Evolutionary conservation across 2,888 invertebrate species (phyloP).

Genomic region (Temnothorax unifasciatus): DNA sequence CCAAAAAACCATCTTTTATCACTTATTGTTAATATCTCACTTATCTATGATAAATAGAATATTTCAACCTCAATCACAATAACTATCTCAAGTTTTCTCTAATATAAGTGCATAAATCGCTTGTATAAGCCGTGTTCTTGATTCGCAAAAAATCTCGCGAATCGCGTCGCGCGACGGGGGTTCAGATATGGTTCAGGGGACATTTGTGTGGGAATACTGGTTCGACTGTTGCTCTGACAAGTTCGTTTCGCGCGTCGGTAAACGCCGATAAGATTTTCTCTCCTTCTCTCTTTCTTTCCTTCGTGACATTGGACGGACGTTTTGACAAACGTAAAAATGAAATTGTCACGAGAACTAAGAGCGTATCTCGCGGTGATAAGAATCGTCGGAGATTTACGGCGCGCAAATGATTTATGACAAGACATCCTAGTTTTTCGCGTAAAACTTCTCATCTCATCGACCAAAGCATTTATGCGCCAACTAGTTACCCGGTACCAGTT

Average conservation of each 20-base stretch:
- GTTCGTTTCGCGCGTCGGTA: conserved; percentile 60
- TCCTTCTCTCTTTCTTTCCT: background rate
- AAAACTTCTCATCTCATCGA: conserved; percentile 7
- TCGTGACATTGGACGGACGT: conserved; percentile 66
- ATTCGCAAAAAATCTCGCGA: conserved; percentile 62
- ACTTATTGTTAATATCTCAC: conserved; percentile 6
- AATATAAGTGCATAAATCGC: conserved; percentile 59
- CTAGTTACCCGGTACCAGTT: conserved; percentile 22
- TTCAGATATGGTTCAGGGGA: conserved; percentile 73
- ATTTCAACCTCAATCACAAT: conserved; percentile 20
- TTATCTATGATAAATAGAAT: background rate
- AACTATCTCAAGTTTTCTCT: conserved; percentile 56
- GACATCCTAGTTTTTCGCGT: conserved; percentile 12
- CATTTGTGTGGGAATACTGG: conserved; percentile 79
- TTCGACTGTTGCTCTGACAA: conserved; percentile 68
- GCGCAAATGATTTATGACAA: conserved; percentile 9
- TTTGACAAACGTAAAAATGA: conserved; percentile 55
- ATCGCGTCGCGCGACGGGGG: conserved; percentile 65
- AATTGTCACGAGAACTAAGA: conserved; percentile 31
- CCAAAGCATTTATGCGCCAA: conserved; percentile 8
- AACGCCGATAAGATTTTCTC: conserved; percentile 59
- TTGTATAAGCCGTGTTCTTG: conserved; percentile 41
- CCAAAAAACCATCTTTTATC: background rate
- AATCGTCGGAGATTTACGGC: background rate
- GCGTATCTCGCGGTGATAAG: background rate